Evolutionary conservation across 2,797 vertebrate species (phyloP).

Genomic region (Pitangus sulphuratus): DNA sequence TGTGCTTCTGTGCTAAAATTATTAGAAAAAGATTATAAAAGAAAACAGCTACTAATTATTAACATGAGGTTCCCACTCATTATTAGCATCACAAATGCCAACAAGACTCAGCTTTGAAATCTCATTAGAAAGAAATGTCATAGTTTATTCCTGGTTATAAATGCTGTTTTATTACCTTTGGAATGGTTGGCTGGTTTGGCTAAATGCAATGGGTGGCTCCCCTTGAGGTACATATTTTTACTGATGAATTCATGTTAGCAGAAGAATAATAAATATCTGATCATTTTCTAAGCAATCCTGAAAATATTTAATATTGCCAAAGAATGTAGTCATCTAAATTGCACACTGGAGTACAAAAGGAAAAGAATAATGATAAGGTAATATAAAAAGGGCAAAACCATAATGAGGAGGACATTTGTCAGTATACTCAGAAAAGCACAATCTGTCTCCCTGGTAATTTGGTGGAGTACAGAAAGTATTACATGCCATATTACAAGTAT

Average conservation of each 20-base stretch:
- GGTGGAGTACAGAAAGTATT: slow-evolving; percentile 66
- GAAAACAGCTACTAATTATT: slow-evolving; percentile 17
- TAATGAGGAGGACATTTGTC: slow-evolving; percentile 68
- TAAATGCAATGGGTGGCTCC: background rate
- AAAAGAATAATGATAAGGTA: slow-evolving; percentile 55
- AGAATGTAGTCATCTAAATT: slow-evolving; percentile 5
- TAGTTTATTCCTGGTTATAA: background rate
- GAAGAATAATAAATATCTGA: background rate
- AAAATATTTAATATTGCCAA: slow-evolving; percentile 18
- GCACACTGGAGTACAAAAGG: slow-evolving; percentile 1
- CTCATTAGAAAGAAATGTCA: slow-evolving; percentile 17
- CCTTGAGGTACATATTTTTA: background rate
- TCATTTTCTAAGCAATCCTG: slow-evolving; percentile 18
- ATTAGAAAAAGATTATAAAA: background rate
- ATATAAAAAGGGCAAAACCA: slow-evolving; percentile 58
- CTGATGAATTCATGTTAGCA: background rate
- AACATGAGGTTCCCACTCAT: background rate
- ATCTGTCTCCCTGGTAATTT: slow-evolving; percentile 67
- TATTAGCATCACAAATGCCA: slow-evolving; percentile 27
- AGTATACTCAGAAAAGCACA: slow-evolving; percentile 63
- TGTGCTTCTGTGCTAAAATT: background rate
- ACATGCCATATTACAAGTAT: slow-evolving; percentile 61
- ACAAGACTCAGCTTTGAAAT: background rate
- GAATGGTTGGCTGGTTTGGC: background rate
- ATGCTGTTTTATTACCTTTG: background rate